Conservation (phyloP, 1,140 invertebrate genomes). For the Leptopilina clavipes region DNA sequence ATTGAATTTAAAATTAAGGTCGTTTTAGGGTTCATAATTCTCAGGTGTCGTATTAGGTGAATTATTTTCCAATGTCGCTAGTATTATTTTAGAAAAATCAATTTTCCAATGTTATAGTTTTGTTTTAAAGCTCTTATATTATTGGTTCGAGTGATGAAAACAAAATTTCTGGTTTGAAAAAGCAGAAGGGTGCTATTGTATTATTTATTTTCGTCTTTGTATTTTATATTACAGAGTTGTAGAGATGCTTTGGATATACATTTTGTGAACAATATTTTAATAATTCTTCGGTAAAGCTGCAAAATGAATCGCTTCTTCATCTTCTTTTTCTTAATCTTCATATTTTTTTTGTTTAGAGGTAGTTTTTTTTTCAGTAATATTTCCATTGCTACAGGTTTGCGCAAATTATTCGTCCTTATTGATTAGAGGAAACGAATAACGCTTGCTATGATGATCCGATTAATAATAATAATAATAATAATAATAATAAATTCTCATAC, state of each 20-base stretch:
- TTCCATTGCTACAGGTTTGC: conserved; percentile 19
- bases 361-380: conserved; percentile 38
- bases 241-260: conserved; percentile 42
- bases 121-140: background rate
- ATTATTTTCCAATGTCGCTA: no score
- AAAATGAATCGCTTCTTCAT: conserved; percentile 9
- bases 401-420: conserved; percentile 8
- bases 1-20: no score
- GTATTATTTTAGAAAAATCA: no score
- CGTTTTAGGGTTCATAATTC: no score
- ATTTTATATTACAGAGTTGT: conserved; percentile 46
- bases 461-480: conserved; percentile 18
- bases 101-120: no score
- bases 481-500: conserved; percentile 20
- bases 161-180: conserved; percentile 1
- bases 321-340: no score
- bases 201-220: conserved; percentile 39
- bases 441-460: background rate
- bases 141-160: background rate
- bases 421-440: conserved; percentile 7
- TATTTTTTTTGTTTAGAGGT: conserved; percentile 37
- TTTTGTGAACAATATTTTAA: conserved; percentile 43
- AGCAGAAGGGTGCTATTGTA: conserved; percentile 28
- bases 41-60: no score
- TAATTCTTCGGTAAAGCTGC: conserved; percentile 32